Percentiles rank a stretch among this genome's conserved stretches.
These are phyloP conservation scores for Anguilla anguilla DNA, from an alignment of 2,797 vertebrate species.

Conservation along the genomic window DNA sequence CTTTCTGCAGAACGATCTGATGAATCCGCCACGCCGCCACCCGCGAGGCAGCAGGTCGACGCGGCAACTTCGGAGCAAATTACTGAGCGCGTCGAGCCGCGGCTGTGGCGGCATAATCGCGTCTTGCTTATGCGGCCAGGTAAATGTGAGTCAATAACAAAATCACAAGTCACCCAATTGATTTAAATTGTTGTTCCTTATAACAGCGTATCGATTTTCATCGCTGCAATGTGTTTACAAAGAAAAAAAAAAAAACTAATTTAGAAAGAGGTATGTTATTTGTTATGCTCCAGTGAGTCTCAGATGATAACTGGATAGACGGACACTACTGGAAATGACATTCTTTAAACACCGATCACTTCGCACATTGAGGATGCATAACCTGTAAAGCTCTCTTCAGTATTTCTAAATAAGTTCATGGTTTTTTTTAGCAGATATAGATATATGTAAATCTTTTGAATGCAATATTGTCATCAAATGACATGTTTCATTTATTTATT, in stretches of 20 bases:
- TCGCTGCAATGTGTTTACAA: not conserved
- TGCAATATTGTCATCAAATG: not conserved
- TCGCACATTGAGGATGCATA: not conserved
- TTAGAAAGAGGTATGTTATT: not conserved
- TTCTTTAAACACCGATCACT: not conserved
- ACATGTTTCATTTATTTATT: too few relatives aligned
- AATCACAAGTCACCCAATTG: conserved; percentile 15
- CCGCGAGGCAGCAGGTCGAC: not conserved
- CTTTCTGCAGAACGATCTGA: not conserved
- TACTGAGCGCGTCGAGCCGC: too few relatives aligned
- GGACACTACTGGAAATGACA: not conserved
- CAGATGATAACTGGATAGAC: not conserved
- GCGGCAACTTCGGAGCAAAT: not conserved
- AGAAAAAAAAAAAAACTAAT: not conserved
- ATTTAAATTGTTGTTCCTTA: not conserved
- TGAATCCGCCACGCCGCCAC: not conserved
- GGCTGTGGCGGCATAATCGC: not conserved
- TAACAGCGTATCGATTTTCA: not conserved
- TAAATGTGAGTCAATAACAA: not conserved
- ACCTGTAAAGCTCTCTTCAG: not conserved
- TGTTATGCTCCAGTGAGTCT: not conserved
- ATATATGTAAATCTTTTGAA: not conserved
- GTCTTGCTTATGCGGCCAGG: not conserved
- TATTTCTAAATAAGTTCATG: not conserved
- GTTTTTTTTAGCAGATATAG: not conserved